Base-by-base conservation (phyloP, 2,888 invertebrate genomes). In the Cheilosia pagana region DNA sequence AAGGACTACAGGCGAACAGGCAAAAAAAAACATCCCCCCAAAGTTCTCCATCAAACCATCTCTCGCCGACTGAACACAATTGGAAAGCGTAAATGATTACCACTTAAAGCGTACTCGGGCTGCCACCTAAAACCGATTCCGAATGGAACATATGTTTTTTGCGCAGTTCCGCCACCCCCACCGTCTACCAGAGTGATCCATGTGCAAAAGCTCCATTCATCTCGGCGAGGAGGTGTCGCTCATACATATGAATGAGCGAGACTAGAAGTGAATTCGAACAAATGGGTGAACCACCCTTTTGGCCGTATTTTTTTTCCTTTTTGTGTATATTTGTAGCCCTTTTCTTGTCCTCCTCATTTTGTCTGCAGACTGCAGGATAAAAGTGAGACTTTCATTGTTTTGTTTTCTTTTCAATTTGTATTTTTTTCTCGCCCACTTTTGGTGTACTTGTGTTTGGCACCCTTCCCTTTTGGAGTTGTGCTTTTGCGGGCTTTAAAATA, bases 21-120 rank as follows among this genome's bases (percentile, higher is more conserved):
- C 23, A 57, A 10, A 60, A 65, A 35, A 39, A 53, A 53, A 23
- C 23, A n/a, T 16, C 48, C 16, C 5, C 6, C 52, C 43, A 41
- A 67, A 65, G 39, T 45, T 52, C 43, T 35, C 62, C 52, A n/a
- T n/a, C n/a, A 23, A 67, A 60, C 39, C 21, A 19, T 4, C 25
- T 21, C 31, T 19, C 28, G 2, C 50, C 31, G 25, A 7, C 68
- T 87, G 88, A 90, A 88, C 88, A 89, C 90, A 89, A 90, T 90
- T 89, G 88, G 88, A 88, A 89, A 91, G 91, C 90, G 90, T 91
- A 91, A 91, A 90, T 91, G 91, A 91, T 91, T 91, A 90, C 91
- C 91, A 91, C 91, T 91, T 91, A 91, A 91, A 91, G 89, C 89
- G 91, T 91, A 90, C 90, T 91, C 90, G 90, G 81, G 89, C 88